These are phyloP conservation scores for Erynnis tages DNA, from an alignment of 2,888 invertebrate species.

Conservation along the genomic window DNA sequence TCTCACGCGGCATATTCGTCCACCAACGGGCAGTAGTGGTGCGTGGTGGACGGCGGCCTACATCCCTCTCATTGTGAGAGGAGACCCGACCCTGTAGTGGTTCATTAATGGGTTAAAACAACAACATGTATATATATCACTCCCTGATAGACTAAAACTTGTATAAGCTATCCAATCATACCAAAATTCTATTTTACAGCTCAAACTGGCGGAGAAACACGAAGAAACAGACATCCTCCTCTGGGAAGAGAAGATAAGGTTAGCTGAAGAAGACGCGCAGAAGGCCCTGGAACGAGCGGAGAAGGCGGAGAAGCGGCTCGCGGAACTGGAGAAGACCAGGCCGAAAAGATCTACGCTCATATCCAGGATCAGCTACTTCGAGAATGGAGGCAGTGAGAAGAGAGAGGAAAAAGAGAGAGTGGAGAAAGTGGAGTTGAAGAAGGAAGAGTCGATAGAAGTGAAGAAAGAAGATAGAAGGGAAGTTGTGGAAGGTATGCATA, in stretches of 20 bases:
- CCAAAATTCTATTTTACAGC: slow-evolving; percentile 48
- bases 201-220: slow-evolving; percentile 84
- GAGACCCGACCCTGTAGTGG: too few species aligned
- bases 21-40: too few species aligned
- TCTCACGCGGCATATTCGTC: too few species aligned
- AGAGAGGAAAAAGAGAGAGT: slow-evolving; percentile 33
- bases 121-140: too few species aligned
- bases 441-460: not conserved
- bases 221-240: slow-evolving; percentile 85
- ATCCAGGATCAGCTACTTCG: slow-evolving; percentile 70
- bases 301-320: slow-evolving; percentile 51
- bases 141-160: too few species aligned
- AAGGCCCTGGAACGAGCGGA: slow-evolving; percentile 83
- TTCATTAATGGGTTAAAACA: too few species aligned
- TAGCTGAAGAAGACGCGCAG: slow-evolving; percentile 86
- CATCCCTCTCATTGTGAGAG: too few species aligned
- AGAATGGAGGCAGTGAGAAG: slow-evolving; percentile 52
- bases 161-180: too few species aligned
- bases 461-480: not conserved
- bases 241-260: slow-evolving; percentile 85
- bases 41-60: too few species aligned
- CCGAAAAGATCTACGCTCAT: slow-evolving; percentile 51
- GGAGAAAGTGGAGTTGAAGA: slow-evolving; percentile 30
- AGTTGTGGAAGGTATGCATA: slow-evolving; percentile 6
- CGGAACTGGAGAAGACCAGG: slow-evolving; percentile 31